Evolutionary conservation across 2,888 invertebrate genomes (phyloP), one percentile per base, ranked within the genome.

Genomic region (Adelphocoris suturalis): DNA sequence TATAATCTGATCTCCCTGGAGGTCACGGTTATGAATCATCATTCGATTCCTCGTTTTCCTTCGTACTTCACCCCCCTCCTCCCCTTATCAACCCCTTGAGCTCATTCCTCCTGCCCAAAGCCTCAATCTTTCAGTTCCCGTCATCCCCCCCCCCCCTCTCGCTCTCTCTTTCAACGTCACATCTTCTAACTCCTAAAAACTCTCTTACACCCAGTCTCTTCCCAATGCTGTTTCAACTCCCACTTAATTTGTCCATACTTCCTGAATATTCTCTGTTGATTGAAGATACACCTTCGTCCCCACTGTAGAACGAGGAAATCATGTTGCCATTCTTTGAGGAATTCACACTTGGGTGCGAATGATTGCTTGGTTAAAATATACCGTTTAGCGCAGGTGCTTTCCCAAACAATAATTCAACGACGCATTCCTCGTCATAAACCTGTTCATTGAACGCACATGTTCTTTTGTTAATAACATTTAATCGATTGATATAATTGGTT

Each of bases 1-100:
- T 23, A 68, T 68, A 68, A 68, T 68, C 68, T 68, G 68, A 68
- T 68, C 68, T 68, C 68, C 9, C 4, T 23, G 68, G 68, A 68
- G 68, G 68, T 68, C 68, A 68, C 68, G 68, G 68, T 68, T 68
- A 27, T 68, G 68, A 68, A 68, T 68, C 68, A 68, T 68, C 68
- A 68, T 19, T 68, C 68, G 68, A 68, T 0, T 23, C 68, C 68
- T 68, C 57, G 57, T 57, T 57, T 57, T 23, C 68, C 68, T 7
- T n/a, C n/a, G n/a, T n/a, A n/a, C n/a, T n/a, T n/a, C n/a, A n/a
- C 11, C 68, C 7, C 23, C 68, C 3, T 13, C 19, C 2, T 11
- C 52, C 14, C 52, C 12, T 2, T n/a, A 0, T 23, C 68, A 68
- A 68, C 68, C 68, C 57, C 19, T 68, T 52, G 52, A 7, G 37